Percentiles rank a stretch among this genome's conserved stretches.
These are phyloP conservation scores for Anser cygnoides DNA, from an alignment of 2,113 vertebrate genomes.

Conservation along the genomic window DNA sequence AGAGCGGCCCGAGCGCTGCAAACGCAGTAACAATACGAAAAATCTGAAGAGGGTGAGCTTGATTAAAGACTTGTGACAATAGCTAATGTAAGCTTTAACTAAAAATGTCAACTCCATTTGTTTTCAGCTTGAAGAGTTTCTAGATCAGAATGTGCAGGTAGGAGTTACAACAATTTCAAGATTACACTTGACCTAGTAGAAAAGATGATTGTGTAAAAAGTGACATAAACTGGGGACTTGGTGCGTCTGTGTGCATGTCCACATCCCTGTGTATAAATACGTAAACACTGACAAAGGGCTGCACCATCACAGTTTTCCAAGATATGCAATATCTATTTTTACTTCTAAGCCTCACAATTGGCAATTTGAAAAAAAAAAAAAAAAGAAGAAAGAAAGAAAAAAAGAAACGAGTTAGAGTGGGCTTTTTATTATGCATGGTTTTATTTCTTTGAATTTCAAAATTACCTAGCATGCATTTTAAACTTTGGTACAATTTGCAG, in stretches of 20 bases:
- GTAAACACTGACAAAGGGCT: neutral
- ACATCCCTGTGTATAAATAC: neutral
- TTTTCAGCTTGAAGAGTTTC: slow-evolving; percentile 62
- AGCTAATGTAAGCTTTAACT: slow-evolving; percentile 71
- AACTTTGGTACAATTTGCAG: slow-evolving; percentile 77
- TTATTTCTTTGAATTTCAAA: slow-evolving; percentile 77
- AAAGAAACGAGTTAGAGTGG: slow-evolving; percentile 55
- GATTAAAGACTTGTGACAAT: slow-evolving; percentile 62
- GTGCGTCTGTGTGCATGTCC: neutral
- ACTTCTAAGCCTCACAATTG: slow-evolving; percentile 59
- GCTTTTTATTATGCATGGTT: slow-evolving; percentile 73
- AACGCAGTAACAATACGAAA: slow-evolving; percentile 20
- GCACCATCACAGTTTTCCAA: slow-evolving; percentile 29
- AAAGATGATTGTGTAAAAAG: slow-evolving; percentile 38
- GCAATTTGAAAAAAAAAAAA: slow-evolving; percentile 44
- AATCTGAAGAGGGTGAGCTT: slow-evolving; percentile 51
- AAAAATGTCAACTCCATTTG: slow-evolving; percentile 69
- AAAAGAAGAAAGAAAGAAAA: neutral
- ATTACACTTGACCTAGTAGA: slow-evolving; percentile 66
- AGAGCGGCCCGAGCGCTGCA: neutral
- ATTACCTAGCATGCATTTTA: slow-evolving; percentile 75
- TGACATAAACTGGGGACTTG: slow-evolving; percentile 32
- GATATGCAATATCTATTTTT: slow-evolving; percentile 68
- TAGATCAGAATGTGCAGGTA: slow-evolving; percentile 46
- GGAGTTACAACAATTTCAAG: slow-evolving; percentile 59